Percentiles rank a stretch among this genome's conserved stretches.
phyloP scores from a whole-genome alignment of 2,888 invertebrate species.

The Andrena chrysosceles region DNA sequence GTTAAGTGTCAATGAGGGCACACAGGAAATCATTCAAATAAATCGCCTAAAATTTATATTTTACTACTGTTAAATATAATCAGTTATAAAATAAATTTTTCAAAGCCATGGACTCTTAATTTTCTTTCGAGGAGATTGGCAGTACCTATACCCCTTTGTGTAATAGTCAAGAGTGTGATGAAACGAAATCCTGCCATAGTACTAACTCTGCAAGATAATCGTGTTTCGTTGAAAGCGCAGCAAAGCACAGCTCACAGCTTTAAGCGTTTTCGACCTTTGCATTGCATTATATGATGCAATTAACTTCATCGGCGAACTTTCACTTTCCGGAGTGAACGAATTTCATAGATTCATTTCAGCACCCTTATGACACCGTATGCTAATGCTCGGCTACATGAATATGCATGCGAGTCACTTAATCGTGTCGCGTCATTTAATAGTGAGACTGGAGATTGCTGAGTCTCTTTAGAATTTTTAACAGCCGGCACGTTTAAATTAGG shows the following conservation, averaged over 20 bases:
- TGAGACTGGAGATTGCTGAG: slow-evolving; percentile 12
- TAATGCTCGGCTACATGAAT: slow-evolving; percentile 39
- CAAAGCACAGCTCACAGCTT: slow-evolving; percentile 5
- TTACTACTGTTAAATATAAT: no score
- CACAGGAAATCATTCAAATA: no score
- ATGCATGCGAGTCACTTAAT: slow-evolving; percentile 43
- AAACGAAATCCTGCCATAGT: no score
- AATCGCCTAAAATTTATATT: no score
- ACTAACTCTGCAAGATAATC: neutral
- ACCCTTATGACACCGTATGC: slow-evolving; percentile 32
- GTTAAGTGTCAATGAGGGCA: no score
- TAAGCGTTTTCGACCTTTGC: neutral
- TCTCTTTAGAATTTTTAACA: slow-evolving; percentile 40
- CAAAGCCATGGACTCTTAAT: no score
- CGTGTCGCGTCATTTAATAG: slow-evolving; percentile 41
- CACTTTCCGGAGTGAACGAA: slow-evolving; percentile 37
- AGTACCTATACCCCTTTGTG: no score
- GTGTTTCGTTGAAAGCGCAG: neutral
- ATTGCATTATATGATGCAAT: neutral
- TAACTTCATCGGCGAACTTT: slow-evolving; percentile 9
- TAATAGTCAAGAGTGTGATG: no score
- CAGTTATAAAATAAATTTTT: no score
- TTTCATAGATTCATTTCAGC: slow-evolving; percentile 30
- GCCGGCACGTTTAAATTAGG: slow-evolving; percentile 37
- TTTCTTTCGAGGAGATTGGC: no score